Base-by-base conservation (phyloP, 2,113 vertebrate species). In the Sialia sialis region DNA sequence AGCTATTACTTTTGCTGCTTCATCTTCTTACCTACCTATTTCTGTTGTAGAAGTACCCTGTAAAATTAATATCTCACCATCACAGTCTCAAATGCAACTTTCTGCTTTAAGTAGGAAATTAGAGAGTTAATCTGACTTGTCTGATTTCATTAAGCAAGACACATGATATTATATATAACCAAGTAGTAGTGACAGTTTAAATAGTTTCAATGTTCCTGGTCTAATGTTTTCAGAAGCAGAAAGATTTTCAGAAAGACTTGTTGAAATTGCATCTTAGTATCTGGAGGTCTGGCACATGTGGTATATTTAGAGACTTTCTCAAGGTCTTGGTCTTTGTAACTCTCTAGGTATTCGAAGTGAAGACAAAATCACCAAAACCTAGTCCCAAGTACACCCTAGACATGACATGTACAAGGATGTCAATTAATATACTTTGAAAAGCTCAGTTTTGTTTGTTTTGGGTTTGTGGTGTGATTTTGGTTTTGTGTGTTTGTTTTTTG, bases 141-240 rank as follows among this genome's bases (percentile, higher is more conserved):
- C 78, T 94, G 63, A 21, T 88, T 94, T 87, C 20, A 38, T 95
- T 88, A 85, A 49, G 19, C 9, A 41, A 66, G 20, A 19, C 87
- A 39, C 56, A 41, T 41, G 29, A 59, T 62, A 34, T 15, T 76
- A 19, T 9, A 20, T 54, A 7, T 36, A 64, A 52, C 32, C 44
- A 27, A 69, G n/a, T 59, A 52, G 16, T 20, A 77, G 56, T 69
- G 76, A 52, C 62, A 72, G 39, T 70, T 81, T 55, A 59, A 93
- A 59, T 72, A 10, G 16, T 51, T 87, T 67, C 48, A 30, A 0
- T 9, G 3, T 78, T 87, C 44, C 26, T 44, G 3, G 30, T 48
- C n/a, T 76, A 85, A 79, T 76, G 16, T 68, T 62, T 89, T 80
- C 54, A 75, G 69, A 87, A 86, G 41, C 4, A 58, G 22, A 19